These are phyloP conservation scores for Sapayoa aenigma DNA, from an alignment of 2,113 vertebrate species.

Conservation along the genomic window DNA sequence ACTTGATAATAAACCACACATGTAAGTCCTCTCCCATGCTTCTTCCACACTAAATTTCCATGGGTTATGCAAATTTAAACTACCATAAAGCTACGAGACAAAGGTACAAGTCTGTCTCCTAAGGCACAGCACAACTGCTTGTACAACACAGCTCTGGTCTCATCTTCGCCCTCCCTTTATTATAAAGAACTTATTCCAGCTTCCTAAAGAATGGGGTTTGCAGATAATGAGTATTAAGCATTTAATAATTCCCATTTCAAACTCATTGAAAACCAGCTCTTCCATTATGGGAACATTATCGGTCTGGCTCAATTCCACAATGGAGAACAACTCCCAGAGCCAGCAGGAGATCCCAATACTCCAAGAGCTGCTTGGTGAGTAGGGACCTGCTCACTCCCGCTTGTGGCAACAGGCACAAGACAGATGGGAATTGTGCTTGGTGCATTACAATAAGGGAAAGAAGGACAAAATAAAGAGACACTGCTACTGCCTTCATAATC, in stretches of 20 bases:
- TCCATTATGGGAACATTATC: neutral
- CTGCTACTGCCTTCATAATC: neutral
- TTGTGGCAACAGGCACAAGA: neutral
- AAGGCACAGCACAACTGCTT: neutral
- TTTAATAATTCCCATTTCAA: constrained; percentile 18
- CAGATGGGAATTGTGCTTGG: neutral
- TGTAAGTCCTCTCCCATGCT: neutral
- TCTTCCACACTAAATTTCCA: neutral
- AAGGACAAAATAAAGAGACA: neutral
- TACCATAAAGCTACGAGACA: neutral
- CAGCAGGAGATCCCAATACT: neutral
- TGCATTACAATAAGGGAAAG: neutral
- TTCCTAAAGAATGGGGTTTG: neutral
- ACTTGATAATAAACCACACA: neutral
- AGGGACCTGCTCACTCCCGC: neutral
- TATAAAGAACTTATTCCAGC: neutral
- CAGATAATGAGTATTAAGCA: neutral
- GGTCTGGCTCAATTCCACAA: neutral
- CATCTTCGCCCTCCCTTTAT: neutral
- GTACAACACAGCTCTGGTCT: neutral
- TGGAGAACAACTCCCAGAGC: neutral
- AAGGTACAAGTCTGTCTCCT: neutral
- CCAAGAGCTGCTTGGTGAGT: neutral
- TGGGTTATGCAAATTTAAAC: neutral
- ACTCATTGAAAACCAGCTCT: neutral